Conservation (phyloP, 2,113 vertebrate genomes). For the Prolemur simus region DNA sequence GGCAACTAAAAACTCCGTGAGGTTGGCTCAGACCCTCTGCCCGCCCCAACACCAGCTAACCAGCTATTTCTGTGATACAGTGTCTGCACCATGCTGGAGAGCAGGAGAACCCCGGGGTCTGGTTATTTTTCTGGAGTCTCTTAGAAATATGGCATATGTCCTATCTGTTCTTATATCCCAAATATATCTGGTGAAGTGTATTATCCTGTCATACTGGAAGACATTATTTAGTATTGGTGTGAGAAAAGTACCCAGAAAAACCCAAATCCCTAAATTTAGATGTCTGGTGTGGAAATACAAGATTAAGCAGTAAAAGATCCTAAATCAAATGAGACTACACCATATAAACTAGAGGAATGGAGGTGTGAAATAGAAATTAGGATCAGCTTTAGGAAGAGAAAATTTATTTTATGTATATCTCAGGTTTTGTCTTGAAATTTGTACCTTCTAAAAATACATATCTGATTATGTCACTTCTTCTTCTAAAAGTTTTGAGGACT, state of each 20-base stretch:
- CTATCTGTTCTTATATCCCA: neutral
- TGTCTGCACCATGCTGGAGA: neutral
- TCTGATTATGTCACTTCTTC: neutral
- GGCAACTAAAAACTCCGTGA: neutral
- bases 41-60: neutral
- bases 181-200: neutral
- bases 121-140: neutral
- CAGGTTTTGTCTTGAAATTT: neutral
- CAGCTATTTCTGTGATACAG: neutral
- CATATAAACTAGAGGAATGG: neutral
- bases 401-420: neutral
- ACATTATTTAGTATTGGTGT: neutral
- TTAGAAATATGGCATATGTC: neutral
- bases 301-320: neutral
- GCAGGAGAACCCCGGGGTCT: neutral
- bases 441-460: slow-evolving; percentile 8
- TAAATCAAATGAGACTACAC: neutral
- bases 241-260: neutral
- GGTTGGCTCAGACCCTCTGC: neutral
- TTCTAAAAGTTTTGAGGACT: neutral
- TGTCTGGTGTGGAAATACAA: neutral
- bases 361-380: neutral
- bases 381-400: neutral
- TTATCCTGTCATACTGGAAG: neutral
- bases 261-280: neutral